Conservation (phyloP, 1,140 invertebrate species). For the Cyclina sinensis region DNA sequence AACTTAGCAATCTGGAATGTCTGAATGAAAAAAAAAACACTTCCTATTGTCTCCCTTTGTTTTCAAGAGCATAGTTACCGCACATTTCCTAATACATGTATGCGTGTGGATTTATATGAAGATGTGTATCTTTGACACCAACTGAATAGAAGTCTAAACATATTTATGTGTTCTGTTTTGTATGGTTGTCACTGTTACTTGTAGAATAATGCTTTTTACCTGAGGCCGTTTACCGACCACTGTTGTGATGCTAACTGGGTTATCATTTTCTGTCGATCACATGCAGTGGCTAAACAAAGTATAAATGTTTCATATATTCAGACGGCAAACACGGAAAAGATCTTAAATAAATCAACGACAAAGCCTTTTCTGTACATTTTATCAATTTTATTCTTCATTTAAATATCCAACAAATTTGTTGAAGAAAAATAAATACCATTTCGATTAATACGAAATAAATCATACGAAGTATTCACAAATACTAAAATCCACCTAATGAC, state of each 20-base stretch:
- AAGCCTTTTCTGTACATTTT: background rate
- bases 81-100: background rate
- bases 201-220: background rate
- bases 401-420: background rate
- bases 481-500: no score
- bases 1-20: background rate
- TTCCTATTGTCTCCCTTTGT: slow-evolving; percentile 20
- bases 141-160: no score
- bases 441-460: slow-evolving; percentile 11
- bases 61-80: background rate
- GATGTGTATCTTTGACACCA: no score
- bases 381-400: slow-evolving; percentile 16
- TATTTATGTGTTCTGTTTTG: background rate
- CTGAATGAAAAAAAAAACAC: background rate
- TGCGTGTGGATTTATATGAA: no score
- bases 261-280: no score
- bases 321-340: background rate
- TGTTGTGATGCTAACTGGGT: no score
- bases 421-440: slow-evolving; percentile 22
- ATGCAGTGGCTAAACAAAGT: no score
- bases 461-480: background rate
- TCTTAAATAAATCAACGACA: background rate
- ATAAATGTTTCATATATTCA: background rate
- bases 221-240: background rate
- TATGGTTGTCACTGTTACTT: background rate